phyloP scores from a whole-genome alignment of 2,888 invertebrate species.

The Spialia ferax region DNA sequence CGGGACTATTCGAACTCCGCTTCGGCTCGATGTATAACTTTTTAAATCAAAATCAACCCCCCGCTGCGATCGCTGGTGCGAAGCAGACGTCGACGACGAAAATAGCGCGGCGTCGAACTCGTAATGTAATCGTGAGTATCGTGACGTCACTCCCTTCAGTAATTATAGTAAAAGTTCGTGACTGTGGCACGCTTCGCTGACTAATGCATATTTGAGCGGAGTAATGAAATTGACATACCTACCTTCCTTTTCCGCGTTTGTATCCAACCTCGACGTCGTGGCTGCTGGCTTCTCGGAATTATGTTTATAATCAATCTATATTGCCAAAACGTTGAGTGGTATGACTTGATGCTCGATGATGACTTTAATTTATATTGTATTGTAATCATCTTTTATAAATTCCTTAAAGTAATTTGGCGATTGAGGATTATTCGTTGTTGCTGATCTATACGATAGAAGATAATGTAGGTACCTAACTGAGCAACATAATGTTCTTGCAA shows the following conservation, averaged over 20 bases:
- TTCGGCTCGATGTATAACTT: constrained; percentile 6
- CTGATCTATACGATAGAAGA: too few relatives aligned
- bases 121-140: constrained; percentile 56
- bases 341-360: too few relatives aligned
- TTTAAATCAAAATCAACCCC: constrained; percentile 42
- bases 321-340: neutral
- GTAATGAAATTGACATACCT: constrained; percentile 45
- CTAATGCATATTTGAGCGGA: constrained; percentile 49
- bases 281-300: constrained; percentile 13
- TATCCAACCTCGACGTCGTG: constrained; percentile 1
- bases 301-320: constrained; percentile 32
- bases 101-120: constrained; percentile 51
- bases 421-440: too few relatives aligned
- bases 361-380: too few relatives aligned
- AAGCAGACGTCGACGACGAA: constrained; percentile 52
- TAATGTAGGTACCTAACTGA: too few relatives aligned
- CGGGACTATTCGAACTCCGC: neutral
- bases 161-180: constrained; percentile 65
- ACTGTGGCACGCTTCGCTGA: constrained; percentile 53
- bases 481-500: too few relatives aligned
- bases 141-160: constrained; percentile 60
- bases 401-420: too few relatives aligned
- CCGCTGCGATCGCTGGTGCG: constrained; percentile 57
- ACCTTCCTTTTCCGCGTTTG: constrained; percentile 17
- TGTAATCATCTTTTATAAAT: too few relatives aligned